Evolutionary conservation across 2,797 vertebrate species (phyloP).

Genomic region (Nannoperca australis): DNA sequence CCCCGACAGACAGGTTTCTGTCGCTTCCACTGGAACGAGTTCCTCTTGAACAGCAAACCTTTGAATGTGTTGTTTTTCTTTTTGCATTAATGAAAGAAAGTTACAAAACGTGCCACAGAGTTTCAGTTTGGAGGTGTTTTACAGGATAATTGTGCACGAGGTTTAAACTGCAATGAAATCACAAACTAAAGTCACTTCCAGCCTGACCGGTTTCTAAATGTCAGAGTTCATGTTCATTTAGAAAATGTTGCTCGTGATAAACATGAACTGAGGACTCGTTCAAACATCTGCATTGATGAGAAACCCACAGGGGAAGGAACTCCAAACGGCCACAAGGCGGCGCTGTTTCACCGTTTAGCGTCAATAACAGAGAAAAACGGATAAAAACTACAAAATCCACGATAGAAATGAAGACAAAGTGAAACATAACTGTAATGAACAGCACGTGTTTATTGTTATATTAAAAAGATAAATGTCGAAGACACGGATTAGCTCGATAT

Average conservation of each 20-base stretch:
- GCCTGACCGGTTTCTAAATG: background rate
- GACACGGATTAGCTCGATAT: background rate
- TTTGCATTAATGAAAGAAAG: background rate
- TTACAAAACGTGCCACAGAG: background rate
- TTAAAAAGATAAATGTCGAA: too few relatives aligned
- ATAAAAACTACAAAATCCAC: background rate
- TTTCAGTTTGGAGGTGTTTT: background rate
- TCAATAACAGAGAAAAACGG: background rate
- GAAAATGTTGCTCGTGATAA: background rate
- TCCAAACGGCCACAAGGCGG: slow-evolving; percentile 15
- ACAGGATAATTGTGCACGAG: too few relatives aligned
- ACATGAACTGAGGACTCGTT: background rate
- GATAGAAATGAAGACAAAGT: rapidly evolving
- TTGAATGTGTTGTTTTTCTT: background rate
- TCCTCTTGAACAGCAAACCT: background rate
- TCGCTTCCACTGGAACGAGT: background rate
- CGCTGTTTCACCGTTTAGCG: background rate
- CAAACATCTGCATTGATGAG: background rate
- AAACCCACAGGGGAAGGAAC: background rate
- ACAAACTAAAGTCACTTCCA: background rate
- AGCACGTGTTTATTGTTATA: too few relatives aligned
- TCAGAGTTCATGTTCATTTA: too few relatives aligned
- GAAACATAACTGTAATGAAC: too few relatives aligned
- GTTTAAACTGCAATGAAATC: background rate
- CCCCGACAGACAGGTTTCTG: background rate